Conservation (phyloP, 1,140 invertebrate species). For the Aleiodes sp. region DNA sequence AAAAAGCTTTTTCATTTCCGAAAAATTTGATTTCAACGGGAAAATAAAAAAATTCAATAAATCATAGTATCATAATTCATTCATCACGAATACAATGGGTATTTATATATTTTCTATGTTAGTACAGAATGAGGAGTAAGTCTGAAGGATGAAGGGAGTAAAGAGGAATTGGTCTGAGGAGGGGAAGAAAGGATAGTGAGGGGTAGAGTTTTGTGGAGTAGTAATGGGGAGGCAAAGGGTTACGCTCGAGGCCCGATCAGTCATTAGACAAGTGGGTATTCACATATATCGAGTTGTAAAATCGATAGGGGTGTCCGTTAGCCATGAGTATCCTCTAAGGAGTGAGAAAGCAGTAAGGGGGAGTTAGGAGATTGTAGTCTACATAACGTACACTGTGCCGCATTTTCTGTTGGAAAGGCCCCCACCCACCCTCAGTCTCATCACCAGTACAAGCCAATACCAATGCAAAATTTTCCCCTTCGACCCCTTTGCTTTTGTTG, state of each 20-base stretch:
- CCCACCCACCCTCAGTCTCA: slow-evolving; percentile 41
- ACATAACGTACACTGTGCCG: slow-evolving; percentile 34
- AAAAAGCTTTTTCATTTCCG: no score
- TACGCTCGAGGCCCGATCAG: slow-evolving; percentile 64
- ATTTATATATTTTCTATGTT: background rate
- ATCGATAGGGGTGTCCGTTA: slow-evolving; percentile 67
- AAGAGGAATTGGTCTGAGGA: slow-evolving; percentile 39
- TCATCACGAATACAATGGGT: no score
- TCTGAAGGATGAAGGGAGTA: slow-evolving; percentile 30
- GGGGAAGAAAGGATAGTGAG: background rate
- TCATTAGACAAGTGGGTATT: slow-evolving; percentile 68
- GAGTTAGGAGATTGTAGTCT: slow-evolving; percentile 36
- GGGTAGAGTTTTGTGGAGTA: slow-evolving; percentile 39
- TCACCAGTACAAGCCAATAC: slow-evolving; percentile 30
- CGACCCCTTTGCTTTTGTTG: slow-evolving; percentile 62
- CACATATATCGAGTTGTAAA: slow-evolving; percentile 68
- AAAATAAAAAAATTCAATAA: no score
- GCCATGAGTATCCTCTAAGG: slow-evolving; percentile 63
- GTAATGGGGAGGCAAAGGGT: slow-evolving; percentile 53
- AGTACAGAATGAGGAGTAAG: background rate
- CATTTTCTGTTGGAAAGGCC: no score
- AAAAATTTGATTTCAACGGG: no score
- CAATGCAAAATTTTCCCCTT: slow-evolving; percentile 52
- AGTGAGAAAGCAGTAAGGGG: slow-evolving; percentile 34
- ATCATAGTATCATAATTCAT: no score